These are phyloP conservation scores for Lagorchestes hirsutus DNA, from an alignment of 2,797 vertebrate species.

Conservation along the genomic window DNA sequence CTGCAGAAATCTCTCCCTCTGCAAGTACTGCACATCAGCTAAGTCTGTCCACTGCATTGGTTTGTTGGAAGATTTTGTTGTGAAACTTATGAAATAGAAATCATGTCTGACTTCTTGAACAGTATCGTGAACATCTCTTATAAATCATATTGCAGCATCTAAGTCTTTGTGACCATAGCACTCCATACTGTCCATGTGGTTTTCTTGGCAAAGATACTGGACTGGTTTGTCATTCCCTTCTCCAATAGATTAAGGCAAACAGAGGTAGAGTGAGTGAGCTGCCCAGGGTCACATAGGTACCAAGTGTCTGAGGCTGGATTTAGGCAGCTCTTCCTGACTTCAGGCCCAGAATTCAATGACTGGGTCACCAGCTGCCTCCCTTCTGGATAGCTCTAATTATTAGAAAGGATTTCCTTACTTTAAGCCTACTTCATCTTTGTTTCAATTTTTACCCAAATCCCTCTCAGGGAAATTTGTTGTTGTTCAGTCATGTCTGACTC, in stretches of 20 bases:
- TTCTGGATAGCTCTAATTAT: no score
- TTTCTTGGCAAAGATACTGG: background rate
- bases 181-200: background rate
- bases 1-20: background rate
- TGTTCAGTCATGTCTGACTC: no score
- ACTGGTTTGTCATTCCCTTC: background rate
- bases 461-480: no score
- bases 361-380: no score
- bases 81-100: conserved; percentile 26
- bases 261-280: background rate
- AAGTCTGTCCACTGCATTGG: background rate
- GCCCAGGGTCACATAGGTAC: background rate
- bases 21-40: background rate
- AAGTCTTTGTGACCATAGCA: background rate
- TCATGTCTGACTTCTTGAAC: conserved; percentile 36
- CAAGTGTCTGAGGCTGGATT: background rate
- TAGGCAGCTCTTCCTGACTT: background rate
- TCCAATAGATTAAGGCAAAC: background rate
- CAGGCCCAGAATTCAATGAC: background rate
- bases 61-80: background rate
- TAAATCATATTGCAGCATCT: background rate
- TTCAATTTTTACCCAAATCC: no score
- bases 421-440: no score
- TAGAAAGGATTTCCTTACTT: no score
- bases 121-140: conserved; percentile 39